Conservation (phyloP, 1,140 invertebrate species). For the Adoxophyes honmai region DNA sequence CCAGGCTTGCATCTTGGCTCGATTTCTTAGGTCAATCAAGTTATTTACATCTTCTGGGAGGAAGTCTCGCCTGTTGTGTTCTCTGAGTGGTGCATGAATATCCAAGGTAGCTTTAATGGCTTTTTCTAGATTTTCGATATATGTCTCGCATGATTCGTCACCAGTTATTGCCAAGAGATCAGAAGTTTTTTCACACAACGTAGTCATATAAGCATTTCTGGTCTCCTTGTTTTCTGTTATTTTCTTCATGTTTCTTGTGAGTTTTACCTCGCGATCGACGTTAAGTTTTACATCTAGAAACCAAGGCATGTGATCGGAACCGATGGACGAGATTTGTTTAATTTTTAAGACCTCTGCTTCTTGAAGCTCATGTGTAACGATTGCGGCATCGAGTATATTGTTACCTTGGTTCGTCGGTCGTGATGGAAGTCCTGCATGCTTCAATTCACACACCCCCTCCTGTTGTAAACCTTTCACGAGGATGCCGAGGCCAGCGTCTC, state of each 20-base stretch:
- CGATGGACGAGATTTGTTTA: conserved; percentile 2
- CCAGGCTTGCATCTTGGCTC: not conserved
- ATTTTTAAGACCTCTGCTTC: too few species aligned
- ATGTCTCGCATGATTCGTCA: conserved; percentile 1
- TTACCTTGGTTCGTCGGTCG: conserved; percentile 6
- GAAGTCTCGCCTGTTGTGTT: not conserved
- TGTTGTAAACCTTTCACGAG: conserved; percentile 1
- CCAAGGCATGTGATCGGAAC: conserved; percentile 17
- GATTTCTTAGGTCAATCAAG: not conserved
- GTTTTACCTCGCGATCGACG: not conserved
- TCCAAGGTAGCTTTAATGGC: conserved; percentile 11
- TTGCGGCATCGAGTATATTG: not conserved
- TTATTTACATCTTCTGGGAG: conserved; percentile 15
- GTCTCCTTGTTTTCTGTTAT: not conserved
- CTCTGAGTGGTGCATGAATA: not conserved
- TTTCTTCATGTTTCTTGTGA: not conserved
- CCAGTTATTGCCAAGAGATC: not conserved
- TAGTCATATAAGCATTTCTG: not conserved
- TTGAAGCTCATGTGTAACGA: conserved; percentile 14
- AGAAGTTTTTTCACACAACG: not conserved
- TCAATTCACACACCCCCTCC: not conserved
- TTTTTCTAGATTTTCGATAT: conserved; percentile 12
- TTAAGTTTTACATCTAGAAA: conserved; percentile 1
- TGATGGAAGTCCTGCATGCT: conserved; percentile 4
- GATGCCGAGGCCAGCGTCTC: conserved; percentile 6